A percentile compares a stretch with the other conserved stretches of the same genome.
Evolutionary conservation across 1,140 invertebrate species (phyloP).

Genomic region (Agrypnia vestita): DNA sequence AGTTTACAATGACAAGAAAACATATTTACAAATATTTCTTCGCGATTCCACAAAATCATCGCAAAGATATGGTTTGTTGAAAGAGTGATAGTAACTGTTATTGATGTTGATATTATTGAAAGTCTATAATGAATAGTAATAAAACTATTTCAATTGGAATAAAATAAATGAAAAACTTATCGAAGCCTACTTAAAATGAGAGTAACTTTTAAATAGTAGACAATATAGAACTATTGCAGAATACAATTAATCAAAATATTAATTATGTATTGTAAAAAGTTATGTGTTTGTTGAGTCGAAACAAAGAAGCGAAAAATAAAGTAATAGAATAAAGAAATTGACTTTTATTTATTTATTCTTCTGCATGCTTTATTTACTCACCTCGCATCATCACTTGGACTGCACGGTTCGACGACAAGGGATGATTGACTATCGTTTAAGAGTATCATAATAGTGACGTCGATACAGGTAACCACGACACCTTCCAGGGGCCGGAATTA

Average conservation of each 20-base stretch:
- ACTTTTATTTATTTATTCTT: conserved; percentile 1
- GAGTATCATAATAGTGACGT: too few species aligned
- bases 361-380: too few species aligned
- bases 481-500: too few species aligned
- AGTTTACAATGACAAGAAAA: too few species aligned
- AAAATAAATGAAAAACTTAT: conserved; percentile 12
- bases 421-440: too few species aligned
- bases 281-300: conserved; percentile 60
- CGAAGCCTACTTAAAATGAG: conserved; percentile 13
- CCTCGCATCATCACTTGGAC: not conserved
- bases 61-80: not conserved
- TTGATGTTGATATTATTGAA: conserved; percentile 15
- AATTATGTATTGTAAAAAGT: conserved; percentile 56
- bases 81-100: conserved; percentile 38
- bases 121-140: conserved; percentile 1
- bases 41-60: too few species aligned
- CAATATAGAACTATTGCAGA: conserved; percentile 59
- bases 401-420: too few species aligned
- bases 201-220: conserved; percentile 55
- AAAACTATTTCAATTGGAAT: too few species aligned
- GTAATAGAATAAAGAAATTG: conserved; percentile 52
- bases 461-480: too few species aligned
- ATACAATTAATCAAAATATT: conserved; percentile 45
- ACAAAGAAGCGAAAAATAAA: conserved; percentile 57
- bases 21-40: too few species aligned